A percentile compares a stretch with the other conserved stretches of the same genome.
phyloP scores from a whole-genome alignment of 1,140 invertebrate species.

The Drosophila baimaii region DNA sequence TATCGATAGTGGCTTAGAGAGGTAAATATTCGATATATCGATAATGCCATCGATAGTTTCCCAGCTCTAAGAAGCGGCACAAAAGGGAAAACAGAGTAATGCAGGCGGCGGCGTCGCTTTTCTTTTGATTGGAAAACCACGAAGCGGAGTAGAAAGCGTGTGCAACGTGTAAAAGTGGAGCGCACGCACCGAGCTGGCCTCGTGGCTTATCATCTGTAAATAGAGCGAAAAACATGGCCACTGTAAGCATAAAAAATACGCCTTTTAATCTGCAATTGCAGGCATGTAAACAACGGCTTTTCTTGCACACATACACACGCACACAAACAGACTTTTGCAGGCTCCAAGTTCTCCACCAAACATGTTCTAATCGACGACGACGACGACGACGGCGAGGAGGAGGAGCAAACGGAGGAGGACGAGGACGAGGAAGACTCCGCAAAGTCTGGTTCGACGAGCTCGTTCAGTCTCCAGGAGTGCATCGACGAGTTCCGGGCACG shows the following conservation, averaged over 20 bases:
- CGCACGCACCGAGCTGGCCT: constrained; percentile 31
- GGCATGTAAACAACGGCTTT: constrained; percentile 37
- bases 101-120: constrained; percentile 74
- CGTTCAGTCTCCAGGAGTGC: constrained; percentile 80
- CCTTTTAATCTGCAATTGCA: constrained; percentile 2
- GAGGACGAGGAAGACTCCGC: constrained; percentile 64
- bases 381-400: constrained; percentile 14
- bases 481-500: constrained; percentile 80
- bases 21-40: too few relatives aligned
- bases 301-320: constrained; percentile 7
- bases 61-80: constrained; percentile 78
- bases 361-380: constrained; percentile 13
- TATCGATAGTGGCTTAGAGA: too few relatives aligned
- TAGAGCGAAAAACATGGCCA: constrained; percentile 54
- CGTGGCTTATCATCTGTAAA: constrained; percentile 54
- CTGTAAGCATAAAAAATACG: constrained; percentile 45
- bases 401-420: constrained; percentile 46
- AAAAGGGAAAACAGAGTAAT: constrained; percentile 60
- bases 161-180: constrained; percentile 72
- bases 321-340: constrained; percentile 63
- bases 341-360: constrained; percentile 53
- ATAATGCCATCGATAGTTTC: too few relatives aligned
- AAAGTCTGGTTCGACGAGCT: constrained; percentile 68
- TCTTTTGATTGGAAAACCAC: constrained; percentile 48
- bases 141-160: constrained; percentile 65